Evolutionary conservation across 1,140 invertebrate genomes (phyloP), one percentile per base, ranked within the genome.

Genomic region (Caligus rogercresseyi): DNA sequence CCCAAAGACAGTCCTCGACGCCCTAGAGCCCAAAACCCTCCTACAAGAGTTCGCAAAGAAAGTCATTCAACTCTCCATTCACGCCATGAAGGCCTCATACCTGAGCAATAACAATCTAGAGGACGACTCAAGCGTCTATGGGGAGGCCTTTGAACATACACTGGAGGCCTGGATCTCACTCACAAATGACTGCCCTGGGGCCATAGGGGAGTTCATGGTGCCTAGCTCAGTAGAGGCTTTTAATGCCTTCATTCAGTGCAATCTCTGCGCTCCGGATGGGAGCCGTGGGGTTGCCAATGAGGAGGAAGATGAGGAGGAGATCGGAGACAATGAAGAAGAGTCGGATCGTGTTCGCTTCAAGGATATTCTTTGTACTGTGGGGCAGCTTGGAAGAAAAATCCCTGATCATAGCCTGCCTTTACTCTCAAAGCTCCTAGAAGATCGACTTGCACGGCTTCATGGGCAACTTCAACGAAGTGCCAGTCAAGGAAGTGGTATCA

Each of bases 221-320:
- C n/a, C 31, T 67, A 71, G 67, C 25, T 69, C 75, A 3, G 70
- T 69, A 15, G 67, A 74, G 65, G 71, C 91, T 65, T 89, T 92
- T 71, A 84, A 87, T 69, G 81, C 79, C 11, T 90, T 88, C 70
- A 68, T 92, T n/a, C 80, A 84, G 67, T 84, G 81, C 68, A 83
- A 89, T 73, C 73, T 92, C 56, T 81, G 83, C 25, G 79, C 85
- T 14, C 88, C 87, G 0, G 84, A 89, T 71, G 89, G 88, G 11
- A 79, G 76, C 54, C 78, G 86, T 63, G 75, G 78, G 68, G 67
- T 71, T 60, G 68, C 15, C 31, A 15, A 26, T 16, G 55, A 25
- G 13, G 59, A 64, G 61, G 67, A 66, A 64, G 73, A 74, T 21
- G 71, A 75, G 14, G 78, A 81, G 65, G 81, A 84, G 66, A 77